Evolutionary conservation across 1,140 invertebrate genomes (phyloP), one percentile per base, ranked within the genome.

Genomic region (Sipha flava): DNA sequence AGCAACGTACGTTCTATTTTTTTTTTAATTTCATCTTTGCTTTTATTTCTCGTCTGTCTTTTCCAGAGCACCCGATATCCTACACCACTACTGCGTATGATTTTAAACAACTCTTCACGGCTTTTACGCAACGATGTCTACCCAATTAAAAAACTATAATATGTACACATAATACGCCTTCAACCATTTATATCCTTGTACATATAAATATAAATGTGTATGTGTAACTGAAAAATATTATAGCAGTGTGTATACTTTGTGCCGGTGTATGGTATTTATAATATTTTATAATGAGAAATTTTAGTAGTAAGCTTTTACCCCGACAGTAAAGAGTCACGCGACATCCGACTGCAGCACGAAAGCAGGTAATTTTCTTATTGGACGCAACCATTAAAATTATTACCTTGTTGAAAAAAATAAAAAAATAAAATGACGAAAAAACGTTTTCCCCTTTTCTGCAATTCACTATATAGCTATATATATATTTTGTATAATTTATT

Each of bases 211-310:
- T 40, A 40, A 18, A 31, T 31, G 5, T 31, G 1, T 16, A 59
- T 12, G 12, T 40, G 1, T 12, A 29, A 52, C 18, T 21, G 9
- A 21, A 70, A 21, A 47, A 47, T 47, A 70, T 66, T 21, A 66
- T 21, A 9, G 29, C n/a, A n/a, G n/a, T n/a, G n/a, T n/a, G n/a
- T n/a, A n/a, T n/a, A 23, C 31, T 43, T 45, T 26, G 0, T 9
- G 31, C n/a, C 29, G 3, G 29, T 6, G n/a, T 18, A 18, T 52
- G 7, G n/a, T 21, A 21, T 57, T 75, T 75, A 75, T 23, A 68
- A 68, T 45, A 68, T n/a, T n/a, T n/a, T 45, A 68, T 68, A 45
- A 68, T 68, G n/a, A 10, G 45, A 3, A 75, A 57, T 57, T 75
- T 57, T 18, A 54, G 31, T 54, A 18, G 12, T 16, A 3, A 2